Conservation (phyloP, 2,113 vertebrate species). For the Chelonoidis abingdonii region DNA sequence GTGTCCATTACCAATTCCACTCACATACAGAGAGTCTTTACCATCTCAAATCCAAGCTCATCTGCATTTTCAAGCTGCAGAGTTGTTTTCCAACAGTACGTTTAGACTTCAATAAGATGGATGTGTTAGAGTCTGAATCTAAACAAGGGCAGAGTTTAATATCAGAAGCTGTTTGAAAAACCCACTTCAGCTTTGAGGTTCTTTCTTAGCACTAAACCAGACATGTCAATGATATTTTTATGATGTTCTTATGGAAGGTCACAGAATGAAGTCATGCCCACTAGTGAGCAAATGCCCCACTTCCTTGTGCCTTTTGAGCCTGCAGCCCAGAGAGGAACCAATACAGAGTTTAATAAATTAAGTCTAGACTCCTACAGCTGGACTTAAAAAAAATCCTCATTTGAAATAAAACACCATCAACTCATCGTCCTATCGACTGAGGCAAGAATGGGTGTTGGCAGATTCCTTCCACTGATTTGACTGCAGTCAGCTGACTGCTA, state of each 20-base stretch:
- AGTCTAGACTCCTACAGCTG: background rate
- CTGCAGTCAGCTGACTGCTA: constrained; percentile 29
- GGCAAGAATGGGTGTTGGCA: background rate
- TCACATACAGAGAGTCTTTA: background rate
- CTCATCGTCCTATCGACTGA: background rate
- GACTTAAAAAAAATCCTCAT: constrained; percentile 47
- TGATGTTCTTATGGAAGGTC: constrained; percentile 35
- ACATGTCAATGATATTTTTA: constrained; percentile 49
- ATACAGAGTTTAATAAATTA: constrained; percentile 37
- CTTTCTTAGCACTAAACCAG: constrained; percentile 52
- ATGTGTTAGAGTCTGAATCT: background rate
- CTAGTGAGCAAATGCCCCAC: constrained; percentile 53
- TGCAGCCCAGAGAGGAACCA: constrained; percentile 43
- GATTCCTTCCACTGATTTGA: constrained; percentile 11
- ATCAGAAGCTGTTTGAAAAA: constrained; percentile 18
- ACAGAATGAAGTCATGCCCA: constrained; percentile 37
- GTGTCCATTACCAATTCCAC: background rate
- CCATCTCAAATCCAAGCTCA: constrained; percentile 10
- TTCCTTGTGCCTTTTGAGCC: constrained; percentile 46
- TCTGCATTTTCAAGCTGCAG: background rate
- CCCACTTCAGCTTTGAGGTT: constrained; percentile 4
- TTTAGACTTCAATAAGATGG: constrained; percentile 21
- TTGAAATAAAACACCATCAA: constrained; percentile 54
- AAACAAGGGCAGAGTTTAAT: constrained; percentile 40
- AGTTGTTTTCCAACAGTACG: background rate